Base-by-base conservation (phyloP, 2,888 invertebrate genomes). In the Poecilobothrus nobilitatus region DNA sequence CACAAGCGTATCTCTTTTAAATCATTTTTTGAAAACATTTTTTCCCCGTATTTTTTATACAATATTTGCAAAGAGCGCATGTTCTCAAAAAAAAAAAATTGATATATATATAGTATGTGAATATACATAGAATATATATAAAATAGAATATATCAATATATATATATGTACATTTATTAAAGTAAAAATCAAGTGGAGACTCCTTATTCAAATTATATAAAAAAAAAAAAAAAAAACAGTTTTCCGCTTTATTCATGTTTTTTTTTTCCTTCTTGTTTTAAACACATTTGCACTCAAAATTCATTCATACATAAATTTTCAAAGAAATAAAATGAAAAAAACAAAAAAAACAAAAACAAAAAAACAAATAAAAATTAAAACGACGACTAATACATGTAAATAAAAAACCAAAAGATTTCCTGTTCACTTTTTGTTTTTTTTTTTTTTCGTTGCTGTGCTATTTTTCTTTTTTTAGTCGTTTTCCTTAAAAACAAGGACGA, bases 341-440 rank as follows among this genome's bases (percentile, higher is more conserved):
- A 27, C 2, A 27, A 27, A 27, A 2, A 27, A 27, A 27, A 27
- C 2, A 4, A 27, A 27, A 27, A 4, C 15, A 18, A n/a, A 53
- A 18, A 53, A 53, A n/a, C 37, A 37, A n/a, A n/a, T n/a, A n/a
- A n/a, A n/a, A n/a, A n/a, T n/a, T n/a, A n/a, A n/a, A n/a, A n/a
- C n/a, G n/a, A n/a, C n/a, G 9, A 53, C 53, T 18, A 15, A 53
- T 53, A 53, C 53, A 53, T n/a, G 53, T n/a, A 53, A 53, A 53
- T 53, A 53, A 53, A 27, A 53, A 53, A 53, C 53, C 53, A 15
- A 53, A 53, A 53, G 53, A 53, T 53, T 53, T 53, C 53, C 53
- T 53, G 53, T 53, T 53, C 9, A 53, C 2, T 53, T 18, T 53
- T 53, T 18, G 7, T 53, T 18, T 53, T 53, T 9, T 18, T 3